A percentile compares a stretch with the other conserved stretches of the same genome.
These are phyloP conservation scores for Phaethon lepturus DNA, from an alignment of 2,113 vertebrate species.

Conservation along the genomic window DNA sequence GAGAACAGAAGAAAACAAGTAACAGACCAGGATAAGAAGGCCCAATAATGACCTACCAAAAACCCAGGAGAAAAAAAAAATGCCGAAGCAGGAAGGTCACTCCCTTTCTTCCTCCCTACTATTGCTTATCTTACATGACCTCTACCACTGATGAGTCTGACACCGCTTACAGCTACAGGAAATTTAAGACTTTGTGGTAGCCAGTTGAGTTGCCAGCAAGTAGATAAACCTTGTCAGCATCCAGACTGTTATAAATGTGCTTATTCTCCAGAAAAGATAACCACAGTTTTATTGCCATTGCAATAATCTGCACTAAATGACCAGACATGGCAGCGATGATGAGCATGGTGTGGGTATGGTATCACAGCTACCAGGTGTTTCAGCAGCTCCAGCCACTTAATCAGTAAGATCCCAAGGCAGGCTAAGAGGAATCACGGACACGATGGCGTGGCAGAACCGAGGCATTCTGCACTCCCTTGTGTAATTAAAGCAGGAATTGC, in stretches of 20 bases:
- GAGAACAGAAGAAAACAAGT: background rate
- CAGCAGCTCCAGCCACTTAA: background rate
- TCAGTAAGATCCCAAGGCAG: background rate
- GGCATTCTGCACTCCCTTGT: background rate
- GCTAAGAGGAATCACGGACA: background rate
- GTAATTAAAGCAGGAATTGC: background rate
- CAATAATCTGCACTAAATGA: background rate
- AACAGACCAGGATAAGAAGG: background rate
- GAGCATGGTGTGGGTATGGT: background rate
- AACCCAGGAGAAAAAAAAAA: background rate
- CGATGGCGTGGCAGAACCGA: accelerated
- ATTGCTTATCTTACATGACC: background rate
- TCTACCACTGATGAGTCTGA: background rate
- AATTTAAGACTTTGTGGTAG: background rate
- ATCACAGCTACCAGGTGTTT: background rate
- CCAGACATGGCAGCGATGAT: accelerated
- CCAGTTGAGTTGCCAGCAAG: background rate
- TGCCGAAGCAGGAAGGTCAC: background rate
- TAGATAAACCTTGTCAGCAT: background rate
- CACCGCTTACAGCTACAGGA: background rate
- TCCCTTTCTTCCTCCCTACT: background rate
- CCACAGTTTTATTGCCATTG: background rate
- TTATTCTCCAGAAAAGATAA: background rate
- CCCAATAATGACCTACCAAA: background rate
- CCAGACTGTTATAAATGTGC: background rate